Conservation (phyloP, 2,797 vertebrate species). For the Eutrigla gurnardus region DNA sequence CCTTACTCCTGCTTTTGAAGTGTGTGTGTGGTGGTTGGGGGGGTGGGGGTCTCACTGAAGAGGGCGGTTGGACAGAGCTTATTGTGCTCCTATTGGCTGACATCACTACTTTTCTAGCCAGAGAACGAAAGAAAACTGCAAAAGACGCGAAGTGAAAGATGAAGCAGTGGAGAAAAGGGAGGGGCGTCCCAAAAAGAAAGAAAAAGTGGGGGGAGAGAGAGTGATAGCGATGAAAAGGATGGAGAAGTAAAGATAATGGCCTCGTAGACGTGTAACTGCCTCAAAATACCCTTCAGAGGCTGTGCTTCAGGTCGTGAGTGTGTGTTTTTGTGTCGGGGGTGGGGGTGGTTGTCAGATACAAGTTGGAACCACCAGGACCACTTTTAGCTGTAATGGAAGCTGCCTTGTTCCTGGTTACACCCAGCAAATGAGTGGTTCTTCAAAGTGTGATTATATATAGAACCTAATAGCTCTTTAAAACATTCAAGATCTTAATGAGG, state of each 20-base stretch:
- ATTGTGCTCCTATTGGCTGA: conserved; percentile 28
- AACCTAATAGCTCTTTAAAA: neutral
- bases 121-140: conserved; percentile 1
- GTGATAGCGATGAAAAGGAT: conserved; percentile 23
- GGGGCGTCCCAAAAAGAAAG: neutral
- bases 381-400: conserved; percentile 39
- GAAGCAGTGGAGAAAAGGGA: neutral
- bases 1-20: conserved; percentile 51
- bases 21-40: neutral
- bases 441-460: conserved; percentile 6
- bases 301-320: conserved; percentile 5
- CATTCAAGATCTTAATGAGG: neutral
- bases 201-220: neutral
- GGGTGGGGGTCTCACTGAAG: neutral
- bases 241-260: conserved; percentile 10
- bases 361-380: conserved; percentile 39
- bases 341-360: conserved; percentile 22
- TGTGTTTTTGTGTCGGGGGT: conserved; percentile 1
- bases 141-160: neutral
- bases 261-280: conserved; percentile 9
- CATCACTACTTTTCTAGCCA: conserved; percentile 11
- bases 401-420: conserved; percentile 39
- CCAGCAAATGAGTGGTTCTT: conserved; percentile 46
- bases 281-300: conserved; percentile 5
- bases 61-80: conserved; percentile 13